Base-by-base conservation (phyloP, 37 sponge, comb jelly and placozoan genomes). In the Tethya wilhelma region DNA sequence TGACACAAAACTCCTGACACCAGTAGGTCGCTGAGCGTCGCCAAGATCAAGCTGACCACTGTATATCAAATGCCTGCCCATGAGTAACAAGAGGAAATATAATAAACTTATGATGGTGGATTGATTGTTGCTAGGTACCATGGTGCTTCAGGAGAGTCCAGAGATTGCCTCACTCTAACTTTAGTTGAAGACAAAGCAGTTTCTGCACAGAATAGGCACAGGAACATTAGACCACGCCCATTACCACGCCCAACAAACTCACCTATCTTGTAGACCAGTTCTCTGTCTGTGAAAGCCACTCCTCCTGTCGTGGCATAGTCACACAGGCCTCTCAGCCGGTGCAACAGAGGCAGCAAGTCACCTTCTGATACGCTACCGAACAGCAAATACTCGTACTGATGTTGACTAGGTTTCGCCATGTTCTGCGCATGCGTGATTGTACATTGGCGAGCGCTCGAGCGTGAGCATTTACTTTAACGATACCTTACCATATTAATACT, bases 291-390 rank as follows among this genome's bases (percentile, higher is more conserved):
- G 60, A 89, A 88, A n/a, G 77, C 56, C 22, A 76, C 37, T 1
- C 86, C 81, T 56, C 86, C 82, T 30, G 28, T 46, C 26, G 81
- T 80, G 37, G 91, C 76, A 12, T 29, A 71, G 59, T 89, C 90
- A 44, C 90, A 89, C 40, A 93, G 77, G 6, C 94, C 94, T 55
- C 94, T 56, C 40, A 93, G 74, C 26, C 94, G 43, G 74, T 93
- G 73, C 38, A 93, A 53, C 28, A 93, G 79, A 19, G 80, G 19
- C 37, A 44, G 63, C 11, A 83, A 38, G 6, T 83, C 74, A 4
- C 36, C 60, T 67, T 86, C 84, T 22, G 82, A 39, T 0, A 91
- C 83, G 68, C 92, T 78, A n/a, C 92, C 92, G 56, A 82, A 86
- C 53, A 91, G 58, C 40, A 91, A 64, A 33, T 79, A 59, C 69